Conservation (phyloP, 2,113 vertebrate genomes). For the Tachysurus vachellii region DNA sequence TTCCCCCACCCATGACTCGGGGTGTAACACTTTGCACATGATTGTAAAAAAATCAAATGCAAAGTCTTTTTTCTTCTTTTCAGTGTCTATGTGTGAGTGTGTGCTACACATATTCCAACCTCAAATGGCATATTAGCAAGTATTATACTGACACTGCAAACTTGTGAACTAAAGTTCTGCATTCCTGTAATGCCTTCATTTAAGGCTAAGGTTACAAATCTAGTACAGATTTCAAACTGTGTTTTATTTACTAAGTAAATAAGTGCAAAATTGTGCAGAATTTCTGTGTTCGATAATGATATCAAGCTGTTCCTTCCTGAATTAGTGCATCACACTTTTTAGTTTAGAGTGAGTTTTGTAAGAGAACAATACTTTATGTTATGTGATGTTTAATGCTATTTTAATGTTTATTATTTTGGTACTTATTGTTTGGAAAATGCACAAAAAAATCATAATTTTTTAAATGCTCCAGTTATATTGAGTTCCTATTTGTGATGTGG, state of each 20-base stretch:
- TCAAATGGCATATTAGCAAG: background rate
- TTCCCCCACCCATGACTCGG: constrained; percentile 60
- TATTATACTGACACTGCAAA: too few relatives aligned
- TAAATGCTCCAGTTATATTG: too few relatives aligned
- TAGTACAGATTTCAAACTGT: background rate
- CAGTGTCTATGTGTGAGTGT: background rate
- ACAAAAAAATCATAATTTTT: background rate
- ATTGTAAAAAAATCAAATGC: background rate
- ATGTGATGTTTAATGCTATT: background rate
- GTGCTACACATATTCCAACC: background rate
- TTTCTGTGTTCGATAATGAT: background rate
- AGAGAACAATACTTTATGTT: background rate
- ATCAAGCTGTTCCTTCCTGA: background rate
- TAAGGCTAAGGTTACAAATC: background rate
- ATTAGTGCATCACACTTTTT: too few relatives aligned
- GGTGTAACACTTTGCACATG: constrained; percentile 7
- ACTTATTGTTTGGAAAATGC: background rate
- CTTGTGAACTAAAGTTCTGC: background rate
- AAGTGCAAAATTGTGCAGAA: background rate
- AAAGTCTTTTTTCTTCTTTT: background rate
- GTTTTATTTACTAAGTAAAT: background rate
- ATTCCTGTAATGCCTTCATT: background rate
- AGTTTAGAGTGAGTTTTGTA: too few relatives aligned
- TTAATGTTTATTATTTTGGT: background rate
- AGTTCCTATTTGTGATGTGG: too few relatives aligned